Percentiles rank a stretch among this genome's conserved stretches.
phyloP scores from a whole-genome alignment of 2,113 vertebrate genomes.

The Brienomyrus brachyistius region DNA sequence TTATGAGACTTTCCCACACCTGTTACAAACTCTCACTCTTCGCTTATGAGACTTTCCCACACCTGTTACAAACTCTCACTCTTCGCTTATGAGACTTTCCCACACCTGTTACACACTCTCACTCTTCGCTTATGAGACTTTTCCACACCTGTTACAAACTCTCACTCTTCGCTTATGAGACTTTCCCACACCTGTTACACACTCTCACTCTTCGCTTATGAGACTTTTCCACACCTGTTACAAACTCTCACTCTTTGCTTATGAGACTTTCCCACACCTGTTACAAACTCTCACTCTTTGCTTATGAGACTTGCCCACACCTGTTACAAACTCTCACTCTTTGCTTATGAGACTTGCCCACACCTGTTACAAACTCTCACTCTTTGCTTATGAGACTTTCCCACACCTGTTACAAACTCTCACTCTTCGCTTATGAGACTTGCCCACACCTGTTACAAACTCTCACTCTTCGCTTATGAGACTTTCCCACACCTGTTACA shows the following conservation, averaged over 20 bases:
- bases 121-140: slow-evolving; percentile 35
- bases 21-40: slow-evolving; percentile 61
- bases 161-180: slow-evolving; percentile 35
- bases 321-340: slow-evolving; percentile 58
- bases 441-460: slow-evolving; percentile 34
- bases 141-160: slow-evolving; percentile 49
- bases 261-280: slow-evolving; percentile 44
- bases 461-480: slow-evolving; percentile 28
- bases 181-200: slow-evolving; percentile 35
- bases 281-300: slow-evolving; percentile 59
- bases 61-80: slow-evolving; percentile 58
- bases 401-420: slow-evolving; percentile 56
- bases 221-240: slow-evolving; percentile 42
- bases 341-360: slow-evolving; percentile 31
- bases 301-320: slow-evolving; percentile 34
- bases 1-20: slow-evolving; percentile 40
- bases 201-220: slow-evolving; percentile 27
- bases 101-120: slow-evolving; percentile 55
- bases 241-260: slow-evolving; percentile 49
- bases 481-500: slow-evolving; percentile 42
- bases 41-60: slow-evolving; percentile 33
- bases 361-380: slow-evolving; percentile 60
- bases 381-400: slow-evolving; percentile 19
- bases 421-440: neutral
- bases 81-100: slow-evolving; percentile 26